Percentiles rank a stretch among this genome's conserved stretches.
phyloP scores from a whole-genome alignment of 2,113 vertebrate genomes.

The Perca flavescens region DNA sequence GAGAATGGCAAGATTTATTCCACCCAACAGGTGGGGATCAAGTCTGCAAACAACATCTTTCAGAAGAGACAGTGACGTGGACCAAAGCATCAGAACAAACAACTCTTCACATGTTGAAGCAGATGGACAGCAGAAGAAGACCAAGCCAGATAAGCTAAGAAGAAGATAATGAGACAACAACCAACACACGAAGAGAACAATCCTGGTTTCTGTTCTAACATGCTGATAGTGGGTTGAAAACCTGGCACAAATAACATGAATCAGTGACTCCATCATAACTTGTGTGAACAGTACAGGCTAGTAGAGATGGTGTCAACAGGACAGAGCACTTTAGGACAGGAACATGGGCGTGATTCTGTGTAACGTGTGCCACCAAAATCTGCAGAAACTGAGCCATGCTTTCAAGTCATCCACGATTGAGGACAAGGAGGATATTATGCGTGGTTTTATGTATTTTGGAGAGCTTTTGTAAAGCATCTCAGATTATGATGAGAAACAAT shows the following conservation, averaged over 20 bases:
- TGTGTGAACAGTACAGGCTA: conserved; percentile 17
- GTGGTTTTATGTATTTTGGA: background rate
- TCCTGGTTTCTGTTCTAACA: conserved; percentile 47
- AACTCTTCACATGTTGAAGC: conserved; percentile 19
- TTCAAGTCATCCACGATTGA: background rate
- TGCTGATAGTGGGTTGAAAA: conserved; percentile 61
- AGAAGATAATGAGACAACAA: conserved; percentile 37
- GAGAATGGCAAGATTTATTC: background rate
- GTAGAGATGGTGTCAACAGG: background rate
- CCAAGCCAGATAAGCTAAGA: conserved; percentile 29
- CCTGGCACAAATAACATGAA: conserved; percentile 35
- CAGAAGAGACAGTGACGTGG: background rate
- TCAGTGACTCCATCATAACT: conserved; percentile 19
- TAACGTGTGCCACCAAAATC: background rate
- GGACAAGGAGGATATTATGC: background rate
- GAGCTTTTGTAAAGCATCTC: conserved; percentile 1
- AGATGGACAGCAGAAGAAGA: conserved; percentile 45
- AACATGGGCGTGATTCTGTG: background rate
- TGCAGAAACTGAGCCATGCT: background rate
- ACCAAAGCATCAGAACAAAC: conserved; percentile 38
- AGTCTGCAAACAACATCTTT: conserved; percentile 11
- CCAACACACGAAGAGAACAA: conserved; percentile 16
- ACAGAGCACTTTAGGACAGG: background rate
- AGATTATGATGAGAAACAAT: background rate
- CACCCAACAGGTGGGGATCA: conserved; percentile 16